These are phyloP conservation scores for Rhyacophila evoluta DNA, from an alignment of 2,888 invertebrate species.

Conservation along the genomic window DNA sequence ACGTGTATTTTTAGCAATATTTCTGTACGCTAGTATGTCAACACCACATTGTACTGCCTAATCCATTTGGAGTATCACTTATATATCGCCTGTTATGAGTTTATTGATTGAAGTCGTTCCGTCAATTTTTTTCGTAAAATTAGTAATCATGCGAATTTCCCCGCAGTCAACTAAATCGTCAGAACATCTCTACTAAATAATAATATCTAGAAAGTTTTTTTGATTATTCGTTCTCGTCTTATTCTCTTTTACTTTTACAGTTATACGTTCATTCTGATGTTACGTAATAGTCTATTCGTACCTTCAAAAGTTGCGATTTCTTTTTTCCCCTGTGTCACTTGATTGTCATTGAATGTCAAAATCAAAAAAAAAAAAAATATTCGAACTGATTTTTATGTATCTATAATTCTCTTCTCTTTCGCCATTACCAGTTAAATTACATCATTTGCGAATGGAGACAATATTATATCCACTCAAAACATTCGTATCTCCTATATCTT, in stretches of 20 bases:
- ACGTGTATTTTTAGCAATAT: not conserved
- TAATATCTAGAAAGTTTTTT: too few species aligned
- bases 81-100: not conserved
- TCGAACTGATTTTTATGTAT: too few species aligned
- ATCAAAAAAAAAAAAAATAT: too few species aligned
- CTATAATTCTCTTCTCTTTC: too few species aligned
- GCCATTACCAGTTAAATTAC: too few species aligned
- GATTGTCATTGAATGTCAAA: not conserved
- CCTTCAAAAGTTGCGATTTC: not conserved
- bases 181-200: too few species aligned
- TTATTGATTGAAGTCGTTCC: not conserved
- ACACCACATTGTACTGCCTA: not conserved
- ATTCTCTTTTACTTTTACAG: not conserved
- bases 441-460: too few species aligned
- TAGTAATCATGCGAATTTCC: not conserved
- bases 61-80: not conserved
- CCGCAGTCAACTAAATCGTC: too few species aligned
- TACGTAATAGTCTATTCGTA: not conserved
- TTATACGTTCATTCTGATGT: not conserved
- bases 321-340: not conserved
- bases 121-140: not conserved
- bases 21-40: not conserved
- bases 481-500: too few species aligned
- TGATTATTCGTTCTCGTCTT: not conserved
- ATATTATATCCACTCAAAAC: too few species aligned